Evolutionary conservation across 2,888 invertebrate species (phyloP), one percentile per base, ranked within the genome.

Genomic region (Malachius bipustulatus): DNA sequence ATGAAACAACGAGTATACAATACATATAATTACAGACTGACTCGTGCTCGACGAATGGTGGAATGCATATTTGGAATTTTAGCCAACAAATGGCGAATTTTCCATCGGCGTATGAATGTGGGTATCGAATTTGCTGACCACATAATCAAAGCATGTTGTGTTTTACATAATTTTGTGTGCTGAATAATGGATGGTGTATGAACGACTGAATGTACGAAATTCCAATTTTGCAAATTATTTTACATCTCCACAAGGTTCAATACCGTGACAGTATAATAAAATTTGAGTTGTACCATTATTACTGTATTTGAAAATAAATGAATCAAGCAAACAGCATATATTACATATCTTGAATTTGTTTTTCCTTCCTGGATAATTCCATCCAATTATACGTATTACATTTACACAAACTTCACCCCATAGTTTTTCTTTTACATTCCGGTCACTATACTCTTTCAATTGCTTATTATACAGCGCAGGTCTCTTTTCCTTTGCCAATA

Each of bases 191-290:
- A n/a, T n/a, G n/a, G n/a, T n/a, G n/a, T n/a, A n/a, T n/a, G n/a
- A n/a, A n/a, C n/a, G 32, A 16, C 16, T 16, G 12, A 10, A 32
- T 10, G 16, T 32, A 16, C 15, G 16, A 16, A 16, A 32, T 32
- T 32, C n/a, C n/a, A n/a, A 32, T 32, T 33, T 26, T 24, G 26
- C 26, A 24, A 26, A 33, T 26, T 33, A 33, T 19, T 33, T 33
- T 26, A 26, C 3, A 26, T 26, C 3, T 13, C 26, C 26, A 9
- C 24, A 26, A 26, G 33, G 26, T 14, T 33, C 26, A 9, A 9
- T 33, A 3, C 33, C 26, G 9, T 33, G 33, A 26, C 26, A 33
- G 24, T 32, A 33, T 33, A 16, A 33, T 26, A 3, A 32, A 32
- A 32, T 32, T 16, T 32, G 16, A 31, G 8, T 31, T 14, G 11